Evolutionary conservation across 2,113 vertebrate genomes (phyloP), one percentile per base, ranked within the genome.

Genomic region (Heterotis niloticus): DNA sequence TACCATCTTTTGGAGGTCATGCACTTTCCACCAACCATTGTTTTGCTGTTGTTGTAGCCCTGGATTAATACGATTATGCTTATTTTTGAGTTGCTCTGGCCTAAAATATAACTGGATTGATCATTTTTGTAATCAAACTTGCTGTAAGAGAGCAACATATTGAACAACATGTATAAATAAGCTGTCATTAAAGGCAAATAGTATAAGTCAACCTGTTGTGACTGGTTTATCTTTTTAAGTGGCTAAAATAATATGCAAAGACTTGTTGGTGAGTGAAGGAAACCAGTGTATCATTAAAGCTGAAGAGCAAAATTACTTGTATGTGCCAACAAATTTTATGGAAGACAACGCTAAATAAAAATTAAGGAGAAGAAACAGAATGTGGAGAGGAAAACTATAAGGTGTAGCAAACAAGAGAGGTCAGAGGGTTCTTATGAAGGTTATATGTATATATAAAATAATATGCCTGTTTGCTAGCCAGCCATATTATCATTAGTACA

Each of bases 121-220:
- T 23, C 17, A n/a, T 28, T 24, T 62, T 59, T 60, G 54, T 18
- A 54, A 23, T n/a, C 12, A 20, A 5, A 60, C 11, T 7, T 72
- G 67, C 1, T 17, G 57, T 13, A 72, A 60, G n/a, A 14, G 51
- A n/a, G 5, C 20, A 5, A 24, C 62, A 18, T 59, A 54, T n/a
- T 57, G 20, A 16, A 44, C 34, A 65, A 73, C 20, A 69, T 34
- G 5, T 57, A 78, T 34, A 12, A 65, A 71, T 59, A 69, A 54
- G 51, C 70, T 54, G 17, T 65, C 62, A 73, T 24, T 79, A 79
- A 79, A 71, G 65, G 60, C 44, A 79, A 29, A 51, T 7, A 23
- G 7, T 56, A 65, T 54, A 64, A 65, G 10, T n/a, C 24, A 1
- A 64, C n/a, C 52, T 14, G 20, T 69, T 28, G 17, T 51, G 57